Evolutionary conservation across 2,888 invertebrate species (phyloP).

Genomic region (Synanthedon vespiformis): DNA sequence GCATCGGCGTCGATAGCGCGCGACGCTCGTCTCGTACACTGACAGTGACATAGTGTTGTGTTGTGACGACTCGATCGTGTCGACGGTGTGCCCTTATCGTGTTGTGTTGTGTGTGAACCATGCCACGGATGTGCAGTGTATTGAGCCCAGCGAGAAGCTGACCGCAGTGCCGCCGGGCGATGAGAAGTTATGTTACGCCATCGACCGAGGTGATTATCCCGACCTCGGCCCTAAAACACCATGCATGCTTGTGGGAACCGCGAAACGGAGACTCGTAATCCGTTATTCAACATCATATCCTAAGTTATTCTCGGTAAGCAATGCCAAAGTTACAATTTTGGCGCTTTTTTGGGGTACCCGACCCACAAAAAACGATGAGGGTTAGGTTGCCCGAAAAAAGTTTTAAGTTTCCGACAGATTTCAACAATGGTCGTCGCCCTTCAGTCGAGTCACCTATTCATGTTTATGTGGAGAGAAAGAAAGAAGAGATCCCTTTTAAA

Average conservation of each 20-base stretch:
- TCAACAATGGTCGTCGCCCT: conserved; percentile 52
- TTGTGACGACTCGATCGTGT: conserved; percentile 19
- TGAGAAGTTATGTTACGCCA: conserved; percentile 66
- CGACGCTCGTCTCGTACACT: conserved; percentile 19
- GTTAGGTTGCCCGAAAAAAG: conserved; percentile 5
- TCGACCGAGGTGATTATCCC: conserved; percentile 69
- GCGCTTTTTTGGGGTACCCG: conserved; percentile 30
- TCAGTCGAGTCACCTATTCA: conserved; percentile 35
- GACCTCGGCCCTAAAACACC: conserved; percentile 49
- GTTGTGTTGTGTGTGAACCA: conserved; percentile 39
- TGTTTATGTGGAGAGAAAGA: conserved; percentile 25
- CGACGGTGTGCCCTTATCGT: conserved; percentile 17
- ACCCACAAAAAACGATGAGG: conserved; percentile 20
- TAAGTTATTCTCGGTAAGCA: conserved; percentile 42
- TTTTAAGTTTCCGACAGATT: conserved; percentile 29
- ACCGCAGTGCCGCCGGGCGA: conserved; percentile 41
- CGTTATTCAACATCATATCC: conserved; percentile 25
- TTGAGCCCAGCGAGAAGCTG: conserved; percentile 54
- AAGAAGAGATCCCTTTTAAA: conserved; percentile 4
- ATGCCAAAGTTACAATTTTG: conserved; percentile 25
- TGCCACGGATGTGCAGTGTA: conserved; percentile 52
- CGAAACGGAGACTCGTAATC: conserved; percentile 25
- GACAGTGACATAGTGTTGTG: conserved; percentile 44
- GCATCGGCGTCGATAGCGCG: conserved; percentile 61
- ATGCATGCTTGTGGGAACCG: conserved; percentile 36